These are phyloP conservation scores for Schlechtendalia chinensis DNA, from an alignment of 1,140 invertebrate species.

Conservation along the genomic window DNA sequence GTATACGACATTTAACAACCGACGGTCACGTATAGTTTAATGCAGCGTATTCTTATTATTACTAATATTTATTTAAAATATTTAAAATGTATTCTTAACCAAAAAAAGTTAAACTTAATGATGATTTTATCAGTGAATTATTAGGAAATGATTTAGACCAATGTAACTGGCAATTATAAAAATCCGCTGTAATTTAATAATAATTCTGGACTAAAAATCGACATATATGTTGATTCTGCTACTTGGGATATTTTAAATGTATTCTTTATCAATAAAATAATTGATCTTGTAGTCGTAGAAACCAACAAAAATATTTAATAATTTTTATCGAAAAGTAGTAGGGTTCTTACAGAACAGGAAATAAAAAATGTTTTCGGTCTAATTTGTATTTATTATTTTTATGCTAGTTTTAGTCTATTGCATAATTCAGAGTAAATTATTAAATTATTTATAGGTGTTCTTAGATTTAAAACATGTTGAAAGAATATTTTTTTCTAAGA, in stretches of 20 bases:
- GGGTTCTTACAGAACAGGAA: constrained; percentile 46
- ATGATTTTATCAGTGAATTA: background rate
- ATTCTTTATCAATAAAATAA: background rate
- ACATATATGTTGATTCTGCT: background rate
- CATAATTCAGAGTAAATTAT: too few relatives aligned
- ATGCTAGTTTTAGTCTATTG: too few relatives aligned
- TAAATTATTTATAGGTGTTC: too few relatives aligned
- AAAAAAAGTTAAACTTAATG: background rate
- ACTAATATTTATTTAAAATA: background rate
- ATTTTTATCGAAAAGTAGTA: background rate
- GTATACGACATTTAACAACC: background rate
- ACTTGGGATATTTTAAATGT: background rate
- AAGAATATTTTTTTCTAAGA: too few relatives aligned
- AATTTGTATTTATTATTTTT: too few relatives aligned
- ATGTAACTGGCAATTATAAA: background rate
- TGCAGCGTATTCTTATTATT: background rate
- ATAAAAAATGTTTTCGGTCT: constrained; percentile 49
- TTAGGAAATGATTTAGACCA: background rate
- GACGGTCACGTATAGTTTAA: background rate
- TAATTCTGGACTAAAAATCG: background rate
- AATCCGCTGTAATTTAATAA: background rate
- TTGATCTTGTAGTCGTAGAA: constrained; percentile 1
- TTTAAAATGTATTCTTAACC: background rate
- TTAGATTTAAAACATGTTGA: too few relatives aligned
- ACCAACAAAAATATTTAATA: background rate